Base-by-base conservation (phyloP, 2,888 invertebrate genomes). In the Torymus texanus region DNA sequence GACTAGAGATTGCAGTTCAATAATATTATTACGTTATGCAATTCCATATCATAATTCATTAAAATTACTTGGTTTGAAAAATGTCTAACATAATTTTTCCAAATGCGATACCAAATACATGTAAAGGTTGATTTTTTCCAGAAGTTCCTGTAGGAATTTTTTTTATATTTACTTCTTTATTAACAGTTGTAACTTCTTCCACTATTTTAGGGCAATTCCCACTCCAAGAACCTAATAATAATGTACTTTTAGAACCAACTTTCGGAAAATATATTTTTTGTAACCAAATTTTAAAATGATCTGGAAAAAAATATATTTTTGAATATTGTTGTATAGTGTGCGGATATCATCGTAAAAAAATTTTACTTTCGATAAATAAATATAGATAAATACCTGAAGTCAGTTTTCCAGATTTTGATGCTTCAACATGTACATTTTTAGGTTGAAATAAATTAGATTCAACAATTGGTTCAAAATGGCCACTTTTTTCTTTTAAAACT, bases 101-200 rank as follows among this genome's bases (percentile, higher is more conserved):
- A n/a, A n/a, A n/a, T n/a, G n/a, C n/a, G n/a, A n/a, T n/a, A n/a
- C n/a, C n/a, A n/a, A n/a, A n/a, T n/a, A n/a, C n/a, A n/a, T n/a
- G n/a, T n/a, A n/a, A n/a, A n/a, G n/a, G n/a, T n/a, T n/a, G n/a
- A n/a, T n/a, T n/a, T n/a, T n/a, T n/a, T n/a, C n/a, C n/a, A n/a
- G n/a, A n/a, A n/a, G n/a, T n/a, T n/a, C n/a, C n/a, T n/a, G n/a
- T n/a, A n/a, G n/a, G n/a, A n/a, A n/a, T n/a, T n/a, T n/a, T 21
- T 21, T 62, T 62, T 62, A 62, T 62, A 21, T 18, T 62, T 62
- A 24, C 62, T 62, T 62, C 12, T 62, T 62, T 62, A 24, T 62
- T 62, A 62, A 62, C 62, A 14, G 24, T 62, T 21, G 21, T 21
- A 21, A 21, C 1, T 21, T 21, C 21, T 21, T 21, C 21, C 1